Percentiles rank a stretch among this genome's conserved stretches.
Conservation (phyloP, 2,888 invertebrate genomes). For the Eristalis intricaria region DNA sequence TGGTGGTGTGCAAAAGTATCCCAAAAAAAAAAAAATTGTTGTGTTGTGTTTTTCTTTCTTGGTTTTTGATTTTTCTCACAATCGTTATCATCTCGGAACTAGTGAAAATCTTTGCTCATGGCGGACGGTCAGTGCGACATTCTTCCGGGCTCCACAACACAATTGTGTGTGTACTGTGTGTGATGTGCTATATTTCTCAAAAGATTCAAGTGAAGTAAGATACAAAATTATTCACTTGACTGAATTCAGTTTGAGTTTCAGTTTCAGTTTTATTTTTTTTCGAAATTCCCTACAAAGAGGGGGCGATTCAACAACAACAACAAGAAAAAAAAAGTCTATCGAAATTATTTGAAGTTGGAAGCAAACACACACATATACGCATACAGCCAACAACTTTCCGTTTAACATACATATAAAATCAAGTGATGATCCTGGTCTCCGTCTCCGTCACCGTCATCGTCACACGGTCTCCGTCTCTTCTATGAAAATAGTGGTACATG, state of each 20-base stretch:
- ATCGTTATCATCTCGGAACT: slow-evolving; percentile 16
- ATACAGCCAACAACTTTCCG: slow-evolving; percentile 55
- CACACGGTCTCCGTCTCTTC: slow-evolving; percentile 62
- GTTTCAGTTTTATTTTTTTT: not conserved
- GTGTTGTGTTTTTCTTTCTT: slow-evolving; percentile 24
- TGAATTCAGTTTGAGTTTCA: not conserved
- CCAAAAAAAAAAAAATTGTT: slow-evolving; percentile 20
- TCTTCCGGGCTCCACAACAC: not conserved
- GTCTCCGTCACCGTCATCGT: slow-evolving; percentile 36
- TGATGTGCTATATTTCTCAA: not conserved
- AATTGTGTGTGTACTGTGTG: slow-evolving; percentile 20
- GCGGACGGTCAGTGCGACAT: not conserved
- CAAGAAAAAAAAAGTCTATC: not conserved
- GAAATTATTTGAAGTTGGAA: slow-evolving; percentile 27
- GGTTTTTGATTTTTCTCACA: not conserved
- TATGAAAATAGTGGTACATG: slow-evolving; percentile 71
- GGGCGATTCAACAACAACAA: not conserved
- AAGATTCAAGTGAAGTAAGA: not conserved
- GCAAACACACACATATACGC: slow-evolving; percentile 31
- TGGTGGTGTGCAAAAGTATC: not conserved
- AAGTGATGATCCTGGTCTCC: slow-evolving; percentile 71
- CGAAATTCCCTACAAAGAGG: not conserved
- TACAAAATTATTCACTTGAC: not conserved
- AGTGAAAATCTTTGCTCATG: slow-evolving; percentile 28
- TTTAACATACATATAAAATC: slow-evolving; percentile 67